Evolutionary conservation across 2,113 vertebrate genomes (phyloP), one percentile per base, ranked within the genome.

Genomic region (Orcinus orca): DNA sequence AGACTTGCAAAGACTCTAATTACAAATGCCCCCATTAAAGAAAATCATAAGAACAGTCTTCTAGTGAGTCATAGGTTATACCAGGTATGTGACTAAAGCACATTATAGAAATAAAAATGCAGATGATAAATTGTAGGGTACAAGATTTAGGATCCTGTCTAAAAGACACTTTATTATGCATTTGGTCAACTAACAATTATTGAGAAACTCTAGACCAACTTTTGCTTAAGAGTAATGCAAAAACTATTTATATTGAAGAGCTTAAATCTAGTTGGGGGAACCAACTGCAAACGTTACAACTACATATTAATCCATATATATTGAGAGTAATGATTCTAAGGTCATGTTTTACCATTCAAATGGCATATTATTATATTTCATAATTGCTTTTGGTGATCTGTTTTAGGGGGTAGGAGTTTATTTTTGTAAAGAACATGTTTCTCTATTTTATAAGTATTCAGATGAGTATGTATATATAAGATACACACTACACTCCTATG

Each of bases 1-100:
- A 94, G 90, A 95, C 4, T 91, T 88, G 21, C 23, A 97, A 97
- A 95, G 68, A 58, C 8, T 95, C 20, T 93, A 96, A 96, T 93
- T 92, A 89, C 36, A 98, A 97, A 96, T 90, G 25, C 18, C 11
- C 73, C 26, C 26, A 81, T 82, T 95, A 97, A 98, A 95, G 53
- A 86, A 96, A 97, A 82, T 21, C n/a, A 92, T 88, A 81, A 96
- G 95, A 97, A 33, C 47, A 96, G 81, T 96, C 87, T 97, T 97
- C 96, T 86, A 82, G 10, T 65, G 65, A 97, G 36, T 87, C 84
- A 95, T 53, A 95, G 81, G 58, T 96, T 95, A 67, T 25, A 31
- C 14, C 15, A 50, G 9, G 8, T 31, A 82, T 36, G 11, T 88
- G 60, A 81, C 33, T 82, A 33, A 55, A 85, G 17, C 4, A 73